Conservation (phyloP, 2,797 vertebrate genomes). For the Alcedo quadribrachys region DNA sequence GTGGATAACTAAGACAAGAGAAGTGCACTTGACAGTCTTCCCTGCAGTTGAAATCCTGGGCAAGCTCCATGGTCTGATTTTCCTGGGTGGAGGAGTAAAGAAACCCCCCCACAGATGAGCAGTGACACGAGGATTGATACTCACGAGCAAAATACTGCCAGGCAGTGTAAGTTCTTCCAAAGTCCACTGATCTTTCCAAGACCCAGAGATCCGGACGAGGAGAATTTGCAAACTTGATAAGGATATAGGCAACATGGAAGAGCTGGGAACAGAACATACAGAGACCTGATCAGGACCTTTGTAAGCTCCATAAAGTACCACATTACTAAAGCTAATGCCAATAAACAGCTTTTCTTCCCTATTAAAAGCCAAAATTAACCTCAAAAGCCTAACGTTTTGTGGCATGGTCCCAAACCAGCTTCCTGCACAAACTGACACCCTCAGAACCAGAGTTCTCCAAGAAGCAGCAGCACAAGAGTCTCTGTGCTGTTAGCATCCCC, state of each 20-base stretch:
- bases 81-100: neutral
- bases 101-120: neutral
- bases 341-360: neutral
- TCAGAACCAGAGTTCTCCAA: neutral
- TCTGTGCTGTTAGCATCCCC: neutral
- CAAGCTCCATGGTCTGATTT: neutral
- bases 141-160: constrained; percentile 98
- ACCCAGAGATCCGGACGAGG: constrained; percentile 95
- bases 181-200: constrained; percentile 90
- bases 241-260: constrained; percentile 93
- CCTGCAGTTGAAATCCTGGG: neutral
- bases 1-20: neutral
- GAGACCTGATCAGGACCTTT: neutral
- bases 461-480: fast-evolving
- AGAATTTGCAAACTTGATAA: constrained; percentile 96
- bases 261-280: constrained; percentile 80
- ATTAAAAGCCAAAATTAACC: neutral
- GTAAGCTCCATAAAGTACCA: neutral
- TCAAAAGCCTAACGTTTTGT: neutral
- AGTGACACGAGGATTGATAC: constrained; percentile 63
- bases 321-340: neutral
- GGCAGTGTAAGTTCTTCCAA: constrained; percentile 87
- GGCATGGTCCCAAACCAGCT: neutral
- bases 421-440: neutral
- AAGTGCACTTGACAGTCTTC: neutral